Conservation (phyloP, 2,113 vertebrate species). For the Empidonax alnorum region DNA sequence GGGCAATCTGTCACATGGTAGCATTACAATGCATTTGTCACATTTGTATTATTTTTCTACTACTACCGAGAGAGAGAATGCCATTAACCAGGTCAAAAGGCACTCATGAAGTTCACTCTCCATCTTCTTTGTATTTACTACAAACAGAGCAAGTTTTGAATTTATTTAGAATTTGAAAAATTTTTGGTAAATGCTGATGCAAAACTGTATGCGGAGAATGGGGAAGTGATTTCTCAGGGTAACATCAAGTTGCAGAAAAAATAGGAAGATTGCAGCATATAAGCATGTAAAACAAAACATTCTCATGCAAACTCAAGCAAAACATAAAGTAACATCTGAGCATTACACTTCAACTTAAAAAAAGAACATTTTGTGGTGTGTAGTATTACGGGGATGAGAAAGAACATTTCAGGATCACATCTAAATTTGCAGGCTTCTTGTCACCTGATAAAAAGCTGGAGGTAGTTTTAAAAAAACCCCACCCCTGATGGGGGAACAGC, state of each 20-base stretch:
- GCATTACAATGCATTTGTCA: neutral
- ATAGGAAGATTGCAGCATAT: neutral
- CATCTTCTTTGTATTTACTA: neutral
- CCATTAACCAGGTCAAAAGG: neutral
- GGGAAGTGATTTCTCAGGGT: neutral
- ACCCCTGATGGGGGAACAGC: neutral
- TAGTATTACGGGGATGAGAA: neutral
- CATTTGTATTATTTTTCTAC: neutral
- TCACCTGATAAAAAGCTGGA: neutral
- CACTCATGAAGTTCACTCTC: neutral
- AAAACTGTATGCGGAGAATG: neutral
- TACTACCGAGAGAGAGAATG: neutral
- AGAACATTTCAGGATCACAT: neutral
- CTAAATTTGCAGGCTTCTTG: neutral
- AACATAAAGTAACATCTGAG: neutral
- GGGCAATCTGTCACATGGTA: neutral
- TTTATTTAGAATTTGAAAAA: neutral
- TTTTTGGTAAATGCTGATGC: neutral
- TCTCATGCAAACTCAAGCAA: neutral
- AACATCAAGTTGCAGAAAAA: neutral
- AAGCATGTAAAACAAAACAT: neutral
- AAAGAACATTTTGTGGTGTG: neutral
- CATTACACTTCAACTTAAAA: neutral
- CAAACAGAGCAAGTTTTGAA: neutral
- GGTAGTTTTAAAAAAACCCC: neutral